A percentile compares a stretch with the other conserved stretches of the same genome.
These are phyloP conservation scores for Aplysia californica DNA, from an alignment of 1,140 invertebrate genomes.

Conservation along the genomic window DNA sequence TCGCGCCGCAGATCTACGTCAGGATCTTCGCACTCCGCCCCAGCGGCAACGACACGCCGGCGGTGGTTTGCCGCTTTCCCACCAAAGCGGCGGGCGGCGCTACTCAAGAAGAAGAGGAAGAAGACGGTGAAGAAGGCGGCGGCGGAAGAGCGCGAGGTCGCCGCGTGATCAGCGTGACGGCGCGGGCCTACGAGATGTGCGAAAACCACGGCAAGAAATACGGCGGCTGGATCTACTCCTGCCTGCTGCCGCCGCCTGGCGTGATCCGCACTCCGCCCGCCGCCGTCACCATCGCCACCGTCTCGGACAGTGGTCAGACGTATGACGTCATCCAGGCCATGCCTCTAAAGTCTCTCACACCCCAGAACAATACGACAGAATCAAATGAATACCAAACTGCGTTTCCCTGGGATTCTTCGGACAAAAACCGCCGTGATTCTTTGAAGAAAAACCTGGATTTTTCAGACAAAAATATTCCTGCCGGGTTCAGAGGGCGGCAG, in stretches of 20 bases:
- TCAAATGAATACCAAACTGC: background rate
- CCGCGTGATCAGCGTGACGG: slow-evolving; percentile 16
- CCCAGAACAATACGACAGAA: background rate
- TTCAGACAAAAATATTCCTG: too few relatives aligned
- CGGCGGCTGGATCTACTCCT: slow-evolving; percentile 60
- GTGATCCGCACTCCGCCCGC: background rate
- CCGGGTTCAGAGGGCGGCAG: too few relatives aligned
- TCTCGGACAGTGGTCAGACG: background rate
- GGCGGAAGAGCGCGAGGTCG: background rate
- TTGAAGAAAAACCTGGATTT: too few relatives aligned
- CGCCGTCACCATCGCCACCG: background rate
- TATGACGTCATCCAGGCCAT: background rate
- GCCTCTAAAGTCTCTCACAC: background rate
- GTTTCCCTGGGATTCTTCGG: too few relatives aligned
- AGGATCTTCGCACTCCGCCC: slow-evolving; percentile 39
- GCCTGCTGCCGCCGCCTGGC: slow-evolving; percentile 38
- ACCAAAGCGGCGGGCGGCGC: background rate
- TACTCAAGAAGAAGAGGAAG: background rate
- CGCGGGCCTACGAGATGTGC: slow-evolving; percentile 57
- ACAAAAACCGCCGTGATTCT: background rate
- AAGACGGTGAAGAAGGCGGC: background rate
- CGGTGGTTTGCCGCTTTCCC: slow-evolving; percentile 41
- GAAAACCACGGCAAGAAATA: slow-evolving; percentile 61
- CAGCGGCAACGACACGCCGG: slow-evolving; percentile 7
- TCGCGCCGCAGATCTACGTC: slow-evolving; percentile 3